These are phyloP conservation scores for Myotis pilosus DNA, from an alignment of 2,797 vertebrate genomes.

Conservation along the genomic window DNA sequence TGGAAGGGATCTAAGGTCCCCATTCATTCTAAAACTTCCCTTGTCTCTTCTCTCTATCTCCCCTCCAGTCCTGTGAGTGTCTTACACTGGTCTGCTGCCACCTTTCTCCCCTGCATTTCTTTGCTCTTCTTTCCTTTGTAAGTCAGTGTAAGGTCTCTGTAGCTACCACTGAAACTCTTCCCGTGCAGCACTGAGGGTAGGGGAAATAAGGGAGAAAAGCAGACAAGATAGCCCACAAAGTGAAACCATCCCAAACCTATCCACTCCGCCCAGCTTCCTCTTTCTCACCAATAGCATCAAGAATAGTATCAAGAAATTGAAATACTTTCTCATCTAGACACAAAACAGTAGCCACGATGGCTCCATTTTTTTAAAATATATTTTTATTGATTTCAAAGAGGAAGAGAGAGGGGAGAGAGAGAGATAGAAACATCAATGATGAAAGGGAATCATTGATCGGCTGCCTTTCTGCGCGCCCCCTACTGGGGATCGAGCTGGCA, in stretches of 20 bases:
- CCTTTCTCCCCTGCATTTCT: not conserved
- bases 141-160: not conserved
- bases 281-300: not conserved
- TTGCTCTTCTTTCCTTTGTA: not conserved
- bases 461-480: too few relatives aligned
- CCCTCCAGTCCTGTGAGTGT: not conserved
- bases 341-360: not conserved
- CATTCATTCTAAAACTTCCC: not conserved
- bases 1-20: not conserved
- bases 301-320: not conserved
- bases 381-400: too few relatives aligned
- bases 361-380: not conserved
- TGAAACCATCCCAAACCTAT: not conserved
- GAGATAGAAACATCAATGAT: too few relatives aligned
- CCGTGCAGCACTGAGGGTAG: not conserved
- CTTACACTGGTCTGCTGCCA: not conserved
- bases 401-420: too few relatives aligned
- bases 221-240: not conserved
- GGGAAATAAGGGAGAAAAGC: too few relatives aligned
- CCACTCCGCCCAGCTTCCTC: not conserved
- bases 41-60: not conserved
- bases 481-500: too few relatives aligned
- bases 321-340: not conserved
- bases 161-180: too few relatives aligned
- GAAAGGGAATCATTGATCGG: too few relatives aligned